Percentiles rank a stretch among this genome's conserved stretches.
These are phyloP conservation scores for Pogonocichla stellata DNA, from an alignment of 2,113 vertebrate species.

Conservation along the genomic window DNA sequence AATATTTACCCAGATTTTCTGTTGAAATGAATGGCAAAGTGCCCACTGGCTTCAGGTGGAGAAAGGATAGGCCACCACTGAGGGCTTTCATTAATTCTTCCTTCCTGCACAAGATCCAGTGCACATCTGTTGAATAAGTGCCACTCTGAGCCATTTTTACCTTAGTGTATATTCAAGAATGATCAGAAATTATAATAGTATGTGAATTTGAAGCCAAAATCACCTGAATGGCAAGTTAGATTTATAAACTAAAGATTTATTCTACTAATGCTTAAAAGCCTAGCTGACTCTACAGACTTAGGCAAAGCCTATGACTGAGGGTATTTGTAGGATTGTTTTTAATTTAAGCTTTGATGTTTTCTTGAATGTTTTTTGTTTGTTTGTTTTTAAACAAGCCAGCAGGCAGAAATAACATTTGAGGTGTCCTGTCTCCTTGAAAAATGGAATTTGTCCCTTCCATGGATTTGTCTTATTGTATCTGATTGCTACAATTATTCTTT, in stretches of 20 bases:
- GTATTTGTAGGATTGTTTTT: background rate
- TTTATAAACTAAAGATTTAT: background rate
- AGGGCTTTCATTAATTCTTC: background rate
- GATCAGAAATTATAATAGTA: background rate
- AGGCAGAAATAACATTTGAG: background rate
- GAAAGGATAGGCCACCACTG: background rate
- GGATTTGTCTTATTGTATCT: background rate
- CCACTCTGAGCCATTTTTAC: background rate
- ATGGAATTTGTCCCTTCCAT: background rate
- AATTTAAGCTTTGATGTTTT: background rate
- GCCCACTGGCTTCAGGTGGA: background rate
- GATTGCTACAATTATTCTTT: background rate
- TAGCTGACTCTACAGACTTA: background rate
- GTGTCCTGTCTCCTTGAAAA: background rate
- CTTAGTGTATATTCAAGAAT: background rate
- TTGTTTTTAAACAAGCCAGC: background rate
- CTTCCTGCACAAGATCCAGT: background rate
- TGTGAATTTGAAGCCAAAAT: background rate
- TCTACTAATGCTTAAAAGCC: background rate
- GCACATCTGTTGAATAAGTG: background rate
- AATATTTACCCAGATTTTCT: background rate
- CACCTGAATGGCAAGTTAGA: background rate
- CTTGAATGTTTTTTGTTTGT: background rate
- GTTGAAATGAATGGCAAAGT: background rate
- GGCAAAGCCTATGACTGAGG: background rate